Conservation (phyloP, 2,797 vertebrate genomes). For the Acrocephalus scirpaceus region DNA sequence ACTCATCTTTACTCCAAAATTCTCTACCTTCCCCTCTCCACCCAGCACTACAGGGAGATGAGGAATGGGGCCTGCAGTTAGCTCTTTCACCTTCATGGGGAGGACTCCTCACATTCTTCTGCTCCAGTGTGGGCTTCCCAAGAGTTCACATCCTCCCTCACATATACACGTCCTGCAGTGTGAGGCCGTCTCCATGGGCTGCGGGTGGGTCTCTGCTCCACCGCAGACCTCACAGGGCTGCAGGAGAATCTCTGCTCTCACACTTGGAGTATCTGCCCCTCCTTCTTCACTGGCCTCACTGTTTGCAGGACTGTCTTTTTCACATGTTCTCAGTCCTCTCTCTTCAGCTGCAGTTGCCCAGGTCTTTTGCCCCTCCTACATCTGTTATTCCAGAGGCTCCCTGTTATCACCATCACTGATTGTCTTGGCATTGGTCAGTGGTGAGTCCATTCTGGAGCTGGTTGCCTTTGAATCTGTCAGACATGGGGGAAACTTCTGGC, state of each 20-base stretch:
- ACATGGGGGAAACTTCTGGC: background rate
- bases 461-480: background rate
- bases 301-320: background rate
- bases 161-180: rapidly evolving
- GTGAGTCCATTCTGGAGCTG: background rate
- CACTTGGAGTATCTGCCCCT: background rate
- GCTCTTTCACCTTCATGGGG: background rate
- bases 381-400: background rate
- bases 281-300: background rate
- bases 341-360: background rate
- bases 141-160: background rate
- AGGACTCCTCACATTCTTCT: background rate
- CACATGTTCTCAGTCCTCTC: background rate
- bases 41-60: too few species aligned
- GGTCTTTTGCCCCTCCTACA: background rate
- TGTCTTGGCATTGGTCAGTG: rapidly evolving
- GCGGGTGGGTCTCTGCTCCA: background rate
- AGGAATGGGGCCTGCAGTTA: background rate
- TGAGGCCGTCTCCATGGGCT: background rate
- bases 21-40: background rate
- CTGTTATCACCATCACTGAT: too few species aligned
- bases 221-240: background rate
- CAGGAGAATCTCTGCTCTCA: background rate
- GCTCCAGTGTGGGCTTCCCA: background rate
- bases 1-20: background rate